Conservation (phyloP, 2,888 invertebrate genomes). For the Hoplodrina blanda region DNA sequence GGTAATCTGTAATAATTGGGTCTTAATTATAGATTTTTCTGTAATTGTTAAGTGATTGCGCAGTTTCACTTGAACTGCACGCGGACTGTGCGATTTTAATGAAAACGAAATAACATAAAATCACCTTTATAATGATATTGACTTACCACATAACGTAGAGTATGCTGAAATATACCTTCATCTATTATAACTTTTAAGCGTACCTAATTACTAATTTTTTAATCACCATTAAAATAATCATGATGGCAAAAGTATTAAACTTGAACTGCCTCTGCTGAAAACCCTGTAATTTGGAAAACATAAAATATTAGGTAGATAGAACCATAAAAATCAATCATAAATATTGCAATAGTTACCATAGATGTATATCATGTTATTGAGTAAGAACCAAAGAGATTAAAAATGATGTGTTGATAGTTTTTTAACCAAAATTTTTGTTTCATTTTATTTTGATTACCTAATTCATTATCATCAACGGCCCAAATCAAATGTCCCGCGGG, state of each 20-base stretch:
- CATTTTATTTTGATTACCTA: conserved; percentile 5
- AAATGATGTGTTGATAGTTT: conserved; percentile 67
- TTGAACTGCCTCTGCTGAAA: neutral
- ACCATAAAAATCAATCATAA: neutral
- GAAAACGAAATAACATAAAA: neutral
- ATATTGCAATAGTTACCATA: conserved; percentile 59
- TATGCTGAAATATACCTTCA: conserved; percentile 25
- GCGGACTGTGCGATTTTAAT: neutral
- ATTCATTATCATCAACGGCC: too few species aligned
- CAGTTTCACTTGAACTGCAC: too few species aligned
- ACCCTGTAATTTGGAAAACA: neutral
- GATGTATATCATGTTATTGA: conserved; percentile 61
- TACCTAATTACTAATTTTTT: neutral
- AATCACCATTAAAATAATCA: neutral
- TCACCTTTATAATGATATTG: neutral
- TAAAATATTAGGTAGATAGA: neutral
- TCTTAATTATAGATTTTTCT: neutral
- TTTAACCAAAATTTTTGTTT: conserved; percentile 40
- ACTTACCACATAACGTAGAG: conserved; percentile 29
- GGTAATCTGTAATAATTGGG: too few species aligned
- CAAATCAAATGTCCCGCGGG: too few species aligned
- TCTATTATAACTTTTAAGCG: neutral
- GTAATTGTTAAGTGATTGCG: neutral
- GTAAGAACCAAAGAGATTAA: conserved; percentile 79
- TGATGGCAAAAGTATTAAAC: neutral